phyloP scores from a whole-genome alignment of 2,888 invertebrate species.

The Unio delphinus region DNA sequence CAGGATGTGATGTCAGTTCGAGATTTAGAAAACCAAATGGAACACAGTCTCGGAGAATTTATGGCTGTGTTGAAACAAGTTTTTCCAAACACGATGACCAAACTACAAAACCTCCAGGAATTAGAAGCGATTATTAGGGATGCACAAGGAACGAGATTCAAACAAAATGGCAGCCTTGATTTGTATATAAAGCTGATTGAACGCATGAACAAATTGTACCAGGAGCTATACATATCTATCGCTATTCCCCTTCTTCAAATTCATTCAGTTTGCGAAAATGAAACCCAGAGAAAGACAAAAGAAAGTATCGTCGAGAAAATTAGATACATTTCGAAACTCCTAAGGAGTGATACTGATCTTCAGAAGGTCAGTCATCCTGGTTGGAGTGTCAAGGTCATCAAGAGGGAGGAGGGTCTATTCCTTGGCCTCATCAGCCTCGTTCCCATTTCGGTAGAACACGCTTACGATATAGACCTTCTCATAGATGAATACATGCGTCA shows the following conservation, averaged over 20 bases:
- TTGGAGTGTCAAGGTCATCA: constrained; percentile 46
- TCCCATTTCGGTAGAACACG: constrained; percentile 48
- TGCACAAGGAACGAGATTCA: constrained; percentile 36
- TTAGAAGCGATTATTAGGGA: constrained; percentile 43
- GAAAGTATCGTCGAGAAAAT: constrained; percentile 33
- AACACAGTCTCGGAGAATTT: constrained; percentile 52
- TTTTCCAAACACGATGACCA: constrained; percentile 35
- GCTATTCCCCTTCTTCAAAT: constrained; percentile 53
- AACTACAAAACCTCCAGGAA: constrained; percentile 44
- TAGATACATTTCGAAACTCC: constrained; percentile 35
- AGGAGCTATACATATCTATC: constrained; percentile 39
- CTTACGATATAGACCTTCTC: constrained; percentile 53
- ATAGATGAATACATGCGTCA: constrained; percentile 58
- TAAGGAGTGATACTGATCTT: constrained; percentile 43
- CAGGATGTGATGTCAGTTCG: constrained; percentile 36
- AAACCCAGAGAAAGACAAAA: constrained; percentile 52
- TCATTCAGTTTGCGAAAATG: constrained; percentile 51
- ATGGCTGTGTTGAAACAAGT: constrained; percentile 45
- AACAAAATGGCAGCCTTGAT: constrained; percentile 38
- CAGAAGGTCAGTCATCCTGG: constrained; percentile 39
- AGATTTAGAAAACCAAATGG: constrained; percentile 53
- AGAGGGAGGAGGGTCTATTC: constrained; percentile 52
- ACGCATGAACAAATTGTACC: constrained; percentile 27
- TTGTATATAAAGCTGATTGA: constrained; percentile 39
- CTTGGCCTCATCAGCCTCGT: constrained; percentile 56